Conservation (phyloP, 2,888 invertebrate species). For the Aphidoletes aphidimyza region DNA sequence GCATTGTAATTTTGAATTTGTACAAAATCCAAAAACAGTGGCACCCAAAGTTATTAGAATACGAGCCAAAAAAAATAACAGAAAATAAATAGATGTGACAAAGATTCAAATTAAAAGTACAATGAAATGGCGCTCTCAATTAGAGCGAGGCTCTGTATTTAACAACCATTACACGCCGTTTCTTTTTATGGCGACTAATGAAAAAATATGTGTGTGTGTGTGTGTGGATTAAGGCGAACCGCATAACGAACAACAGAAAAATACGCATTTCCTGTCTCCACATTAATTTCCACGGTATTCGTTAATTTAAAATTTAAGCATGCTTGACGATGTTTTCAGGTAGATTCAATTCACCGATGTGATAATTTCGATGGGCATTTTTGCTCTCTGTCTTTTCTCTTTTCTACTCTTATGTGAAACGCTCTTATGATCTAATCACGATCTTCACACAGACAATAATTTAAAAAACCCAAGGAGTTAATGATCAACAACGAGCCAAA, state of each 20-base stretch:
- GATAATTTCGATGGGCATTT: neutral
- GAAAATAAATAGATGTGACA: neutral
- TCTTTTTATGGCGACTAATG: conserved; percentile 19
- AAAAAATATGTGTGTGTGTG: conserved; percentile 13
- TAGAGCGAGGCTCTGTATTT: conserved; percentile 32
- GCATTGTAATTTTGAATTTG: neutral
- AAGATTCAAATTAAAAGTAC: neutral
- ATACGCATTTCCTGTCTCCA: neutral
- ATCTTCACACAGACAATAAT: neutral
- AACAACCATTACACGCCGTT: neutral
- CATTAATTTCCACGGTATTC: neutral
- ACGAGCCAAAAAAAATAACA: neutral
- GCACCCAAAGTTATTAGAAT: neutral
- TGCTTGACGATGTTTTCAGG: neutral
- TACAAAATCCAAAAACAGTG: neutral
- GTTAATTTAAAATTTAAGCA: neutral
- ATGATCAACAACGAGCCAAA: neutral
- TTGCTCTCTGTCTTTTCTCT: neutral
- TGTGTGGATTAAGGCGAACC: no score
- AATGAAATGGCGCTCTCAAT: conserved; percentile 25
- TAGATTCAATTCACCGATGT: neutral
- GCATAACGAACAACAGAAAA: conserved; percentile 38
- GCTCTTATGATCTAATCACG: neutral
- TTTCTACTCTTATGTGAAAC: no score
- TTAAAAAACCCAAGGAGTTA: neutral